phyloP scores from a whole-genome alignment of 2,113 vertebrate species.

The Odocoileus hemionus region DNA sequence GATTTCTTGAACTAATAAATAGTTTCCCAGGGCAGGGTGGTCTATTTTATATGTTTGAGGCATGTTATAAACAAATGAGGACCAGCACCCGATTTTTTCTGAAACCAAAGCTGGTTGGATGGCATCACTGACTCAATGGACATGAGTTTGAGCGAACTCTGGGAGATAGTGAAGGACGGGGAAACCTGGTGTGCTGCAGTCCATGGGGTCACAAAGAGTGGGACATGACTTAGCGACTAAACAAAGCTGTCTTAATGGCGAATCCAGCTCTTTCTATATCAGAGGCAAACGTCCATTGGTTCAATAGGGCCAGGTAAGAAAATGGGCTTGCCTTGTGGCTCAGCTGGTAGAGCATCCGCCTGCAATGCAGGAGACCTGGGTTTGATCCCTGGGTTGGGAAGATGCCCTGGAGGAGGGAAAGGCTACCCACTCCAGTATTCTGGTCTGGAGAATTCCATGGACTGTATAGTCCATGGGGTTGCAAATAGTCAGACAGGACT shows the following conservation, averaged over 20 bases:
- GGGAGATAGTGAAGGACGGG: neutral
- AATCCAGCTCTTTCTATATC: neutral
- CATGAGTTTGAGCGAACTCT: neutral
- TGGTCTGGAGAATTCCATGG: neutral
- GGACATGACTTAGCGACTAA: neutral
- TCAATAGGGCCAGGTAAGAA: neutral
- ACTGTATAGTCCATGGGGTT: neutral
- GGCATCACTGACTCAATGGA: neutral
- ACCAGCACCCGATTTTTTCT: neutral
- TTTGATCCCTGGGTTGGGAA: neutral
- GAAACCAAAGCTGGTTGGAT: neutral
- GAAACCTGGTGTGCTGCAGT: neutral
- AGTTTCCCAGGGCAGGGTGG: neutral
- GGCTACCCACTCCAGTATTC: neutral
- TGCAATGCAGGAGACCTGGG: neutral
- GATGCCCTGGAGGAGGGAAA: neutral
- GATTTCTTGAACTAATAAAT: neutral
- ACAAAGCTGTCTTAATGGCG: neutral
- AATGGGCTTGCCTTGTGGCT: neutral
- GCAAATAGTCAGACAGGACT: neutral
- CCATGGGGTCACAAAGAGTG: neutral
- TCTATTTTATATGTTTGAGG: neutral
- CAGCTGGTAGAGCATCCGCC: neutral
- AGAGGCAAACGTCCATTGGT: neutral
- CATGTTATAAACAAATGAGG: neutral